Percentiles rank a stretch among this genome's conserved stretches.
These are phyloP conservation scores for Meandrusa payeni DNA, from an alignment of 2,888 invertebrate genomes.

Conservation along the genomic window DNA sequence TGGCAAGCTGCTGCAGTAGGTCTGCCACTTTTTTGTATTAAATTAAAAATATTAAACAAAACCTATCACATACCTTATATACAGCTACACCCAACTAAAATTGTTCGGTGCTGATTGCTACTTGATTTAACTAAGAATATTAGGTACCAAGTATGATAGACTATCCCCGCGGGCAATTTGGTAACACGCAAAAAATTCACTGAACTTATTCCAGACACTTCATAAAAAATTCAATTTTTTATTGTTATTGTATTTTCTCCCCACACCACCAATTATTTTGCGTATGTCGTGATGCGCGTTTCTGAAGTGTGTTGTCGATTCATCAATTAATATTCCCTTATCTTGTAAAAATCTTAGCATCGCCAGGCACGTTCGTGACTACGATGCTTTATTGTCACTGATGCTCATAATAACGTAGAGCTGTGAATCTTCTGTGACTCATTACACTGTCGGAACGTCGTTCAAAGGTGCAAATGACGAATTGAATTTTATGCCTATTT, in stretches of 20 bases:
- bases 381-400: constrained; percentile 4
- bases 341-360: constrained; percentile 22
- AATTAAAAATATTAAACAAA: no score
- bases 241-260: constrained; percentile 3
- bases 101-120: no score
- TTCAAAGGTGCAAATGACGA: background rate
- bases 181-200: no score
- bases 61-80: no score
- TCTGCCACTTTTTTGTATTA: no score
- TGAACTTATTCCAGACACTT: no score
- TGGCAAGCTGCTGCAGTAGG: no score
- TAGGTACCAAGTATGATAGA: no score
- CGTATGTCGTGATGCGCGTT: constrained; percentile 7
- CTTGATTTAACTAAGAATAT: no score
- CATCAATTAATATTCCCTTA: constrained; percentile 14
- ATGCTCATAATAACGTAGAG: constrained; percentile 10
- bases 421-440: constrained; percentile 15
- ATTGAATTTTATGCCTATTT: background rate
- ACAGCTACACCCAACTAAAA: no score
- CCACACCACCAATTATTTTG: constrained; percentile 8
- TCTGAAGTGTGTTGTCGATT: constrained; percentile 22
- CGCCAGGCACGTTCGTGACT: background rate
- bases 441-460: background rate
- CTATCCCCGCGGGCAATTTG: no score
- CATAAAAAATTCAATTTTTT: no score